Base-by-base conservation (phyloP, 2,888 invertebrate species). In the Synanthedon myopaeformis region DNA sequence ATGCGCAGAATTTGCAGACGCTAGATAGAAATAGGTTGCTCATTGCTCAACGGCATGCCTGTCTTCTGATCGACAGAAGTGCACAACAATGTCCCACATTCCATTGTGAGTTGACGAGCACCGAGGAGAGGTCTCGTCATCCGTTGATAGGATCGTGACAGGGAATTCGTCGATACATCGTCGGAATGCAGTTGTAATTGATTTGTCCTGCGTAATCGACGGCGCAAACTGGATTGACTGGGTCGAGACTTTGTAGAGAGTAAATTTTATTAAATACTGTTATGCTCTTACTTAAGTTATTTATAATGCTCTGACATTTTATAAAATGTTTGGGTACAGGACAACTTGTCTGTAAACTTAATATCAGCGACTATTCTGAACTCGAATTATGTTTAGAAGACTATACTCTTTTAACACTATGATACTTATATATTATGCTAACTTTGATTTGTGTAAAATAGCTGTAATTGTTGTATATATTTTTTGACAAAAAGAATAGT, bases 161-260 rank as follows among this genome's bases (percentile, higher is more conserved):
- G 85, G 71, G 82, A 84, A 84, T 85, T 82, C 84, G 79, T 79
- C 79, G 82, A 77, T 70, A 74, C 72, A 80, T 70, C 70, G 70
- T 66, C 72, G 85, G 86, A 83, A 87, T 87, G 84, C 79, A 72
- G 69, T 70, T 70, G 35, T 85, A 87, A 87, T 85, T 85, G 87
- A 87, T 86, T 87, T 79, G 86, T 85, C 84, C 84, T 81, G 77
- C 77, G 82, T 86, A 80, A 83, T 82, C 79, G 78, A 79, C 73
- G 71, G 70, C 62, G 63, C 65, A 70, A 67, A 69, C 70, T 70
- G 75, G 79, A 84, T 78, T 79, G 82, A 83, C 82, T 68, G 79
- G 74, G 73, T 76, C 72, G 78, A 76, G 35, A 35, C 35, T 35
- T 35, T 35, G 35, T 35, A 10, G 35, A 35, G 35, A 35, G 35